Base-by-base conservation (phyloP, 2,113 vertebrate species). In the Gorsachius goisagi region DNA sequence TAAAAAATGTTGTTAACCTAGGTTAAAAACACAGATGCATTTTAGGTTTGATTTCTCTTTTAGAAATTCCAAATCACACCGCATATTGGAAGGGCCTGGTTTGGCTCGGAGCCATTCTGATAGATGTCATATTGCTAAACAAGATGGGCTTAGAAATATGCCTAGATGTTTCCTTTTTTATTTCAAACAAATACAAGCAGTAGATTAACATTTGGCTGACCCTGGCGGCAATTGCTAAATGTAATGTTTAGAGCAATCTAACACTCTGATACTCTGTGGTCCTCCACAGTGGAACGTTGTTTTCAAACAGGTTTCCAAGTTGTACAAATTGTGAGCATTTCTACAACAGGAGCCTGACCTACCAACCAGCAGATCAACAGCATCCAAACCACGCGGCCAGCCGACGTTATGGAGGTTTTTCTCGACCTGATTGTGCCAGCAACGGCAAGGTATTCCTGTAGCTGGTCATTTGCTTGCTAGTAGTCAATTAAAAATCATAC, bases 171-270 rank as follows among this genome's bases (percentile, higher is more conserved):
- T 88, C 83, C 62, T 91, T 95, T 96, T 93, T 81, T 92, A 74
- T 89, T 91, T 85, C 89, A 95, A 95, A 72, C 62, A 97, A 96
- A 96, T 90, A 90, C 87, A 96, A 97, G 72, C 93, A 96, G 83
- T 95, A 97, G 81, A 96, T 96, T 95, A 96, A 97, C 92, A 96
- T 94, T 97, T 96, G 95, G 93, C 95, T 98, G 98, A 97, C 80
- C 92, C 71, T 86, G 62, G 77, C 14, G 27, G 68, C 72, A 78
- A 96, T 83, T 96, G 94, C 87, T 96, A 91, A 95, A 93, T 93
- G 74, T 87, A 93, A 88, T 93, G 72, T 94, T 96, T 89, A 86
- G 77, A 94, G 67, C 76, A 55, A 88, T 91, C 69, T 95, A 95
- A 94, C 86, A 87, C 82, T 81, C 47, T 37, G 53, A 49, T 64